Percentiles rank a stretch among this genome's conserved stretches.
Conservation (phyloP, 2,888 invertebrate species). For the Adelognathus sp. region DNA sequence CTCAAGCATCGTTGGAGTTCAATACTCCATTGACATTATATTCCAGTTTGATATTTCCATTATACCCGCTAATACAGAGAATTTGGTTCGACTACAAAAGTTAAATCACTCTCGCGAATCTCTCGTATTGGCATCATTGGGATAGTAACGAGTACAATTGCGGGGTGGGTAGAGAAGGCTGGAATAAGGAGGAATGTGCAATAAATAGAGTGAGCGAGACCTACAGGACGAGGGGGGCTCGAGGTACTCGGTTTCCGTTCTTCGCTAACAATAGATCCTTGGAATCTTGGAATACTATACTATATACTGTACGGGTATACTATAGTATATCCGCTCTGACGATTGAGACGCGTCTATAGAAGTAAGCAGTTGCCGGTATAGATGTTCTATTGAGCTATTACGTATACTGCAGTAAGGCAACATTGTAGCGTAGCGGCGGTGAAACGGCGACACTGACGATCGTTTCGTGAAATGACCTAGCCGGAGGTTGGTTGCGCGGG, state of each 20-base stretch:
- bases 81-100: not conserved
- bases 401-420: not conserved
- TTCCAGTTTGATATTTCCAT: not conserved
- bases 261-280: constrained; percentile 29
- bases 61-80: not conserved
- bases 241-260: constrained; percentile 26
- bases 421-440: not conserved
- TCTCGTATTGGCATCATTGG: not conserved
- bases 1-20: not conserved
- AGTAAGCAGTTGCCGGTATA: not conserved
- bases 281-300: constrained; percentile 10
- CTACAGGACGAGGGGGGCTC: not conserved
- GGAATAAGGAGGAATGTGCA: constrained; percentile 3
- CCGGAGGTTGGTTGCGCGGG: not conserved
- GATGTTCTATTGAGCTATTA: constrained; percentile 35
- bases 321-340: constrained; percentile 32
- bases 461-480: constrained; percentile 24
- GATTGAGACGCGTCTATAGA: constrained; percentile 18
- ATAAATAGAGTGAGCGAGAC: constrained; percentile 5
- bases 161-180: not conserved
- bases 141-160: not conserved
- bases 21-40: not conserved
- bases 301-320: no score
- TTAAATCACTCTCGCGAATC: constrained; percentile 18
- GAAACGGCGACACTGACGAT: not conserved